Evolutionary conservation across 1,140 invertebrate species (phyloP).

Genomic region (Drosophila pallidifrons): DNA sequence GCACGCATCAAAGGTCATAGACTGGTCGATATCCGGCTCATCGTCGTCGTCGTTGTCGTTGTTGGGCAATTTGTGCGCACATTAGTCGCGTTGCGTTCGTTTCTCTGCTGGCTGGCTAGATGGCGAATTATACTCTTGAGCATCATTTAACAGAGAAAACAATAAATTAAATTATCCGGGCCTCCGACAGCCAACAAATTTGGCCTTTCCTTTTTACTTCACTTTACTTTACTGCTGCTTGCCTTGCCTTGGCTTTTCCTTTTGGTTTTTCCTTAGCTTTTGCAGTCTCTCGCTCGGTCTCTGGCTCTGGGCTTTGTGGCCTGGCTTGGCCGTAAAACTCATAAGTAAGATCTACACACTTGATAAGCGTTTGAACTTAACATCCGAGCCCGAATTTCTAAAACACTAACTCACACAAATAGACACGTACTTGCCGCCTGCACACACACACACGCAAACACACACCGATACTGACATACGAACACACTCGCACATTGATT

Average conservation of each 20-base stretch:
- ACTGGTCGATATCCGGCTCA: constrained; percentile 44
- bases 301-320: constrained; percentile 20
- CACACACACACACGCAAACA: constrained; percentile 30
- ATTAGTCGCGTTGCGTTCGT: constrained; percentile 64
- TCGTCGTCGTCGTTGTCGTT: constrained; percentile 35
- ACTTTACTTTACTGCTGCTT: constrained; percentile 14
- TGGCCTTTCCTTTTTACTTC: constrained; percentile 62
- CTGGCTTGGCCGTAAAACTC: constrained; percentile 62
- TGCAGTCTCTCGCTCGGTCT: neutral
- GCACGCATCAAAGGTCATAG: constrained; percentile 56
- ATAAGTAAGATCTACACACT: constrained; percentile 83
- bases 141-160: constrained; percentile 82
- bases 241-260: constrained; percentile 20
- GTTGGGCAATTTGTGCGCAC: constrained; percentile 71
- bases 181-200: constrained; percentile 77
- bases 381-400: constrained; percentile 76
- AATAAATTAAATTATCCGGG: constrained; percentile 81
- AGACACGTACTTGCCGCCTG: constrained; percentile 64
- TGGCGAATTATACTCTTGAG: constrained; percentile 79
- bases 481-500: constrained; percentile 29
- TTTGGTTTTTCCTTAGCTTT: neutral
- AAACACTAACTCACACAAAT: constrained; percentile 82
- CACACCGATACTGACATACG: constrained; percentile 23
- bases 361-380: constrained; percentile 78
- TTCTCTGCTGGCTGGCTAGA: constrained; percentile 26